Evolutionary conservation across 2,888 invertebrate species (phyloP), one percentile per base, ranked within the genome.

Genomic region (Drosophila affinis): DNA sequence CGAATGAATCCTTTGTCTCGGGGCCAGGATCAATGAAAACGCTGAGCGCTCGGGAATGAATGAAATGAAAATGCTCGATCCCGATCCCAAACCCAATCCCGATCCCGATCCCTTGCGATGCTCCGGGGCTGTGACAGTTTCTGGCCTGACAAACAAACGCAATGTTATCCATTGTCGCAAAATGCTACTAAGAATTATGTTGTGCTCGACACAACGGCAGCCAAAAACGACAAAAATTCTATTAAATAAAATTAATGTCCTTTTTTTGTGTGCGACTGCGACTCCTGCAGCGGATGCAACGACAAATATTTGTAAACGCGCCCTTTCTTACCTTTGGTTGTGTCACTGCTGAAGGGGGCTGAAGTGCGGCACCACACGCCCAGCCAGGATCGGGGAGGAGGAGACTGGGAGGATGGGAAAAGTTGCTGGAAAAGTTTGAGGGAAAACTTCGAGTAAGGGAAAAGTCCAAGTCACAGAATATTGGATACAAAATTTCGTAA

Each of bases 291-390:
- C 77, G 85, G 85, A 81, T 87, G 83, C 82, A 83, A 72, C 72
- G 75, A 68, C 81, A 88, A 86, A 87, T 87, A 87, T 87, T 87
- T 88, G 87, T 88, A 87, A 83, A 80, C 86, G 88, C 88, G 87
- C 88, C 85, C 82, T 77, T 87, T 79, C 70, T 71, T 53, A 51
- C 47, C 27, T 44, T 46, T 44, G 44, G 52, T 24, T 65, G 54
- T 45, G 18, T 18, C 18, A 18, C 18, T 18, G 18, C 18, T 21
- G 53, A 32, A 1, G 39, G 34, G 51, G 65, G 70, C 62, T 63
- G 63, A 62, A 63, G 62, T 62, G 63, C 49, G 51, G 45, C 62
- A 62, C 21, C 61, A 61, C 39, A 17, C 39, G 39, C 39, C 39
- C 39, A 39, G 14, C 39, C 14, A n/a, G 24, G 18, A 18, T 18